Evolutionary conservation across 2,113 vertebrate genomes (phyloP).

Genomic region (Daboia siamensis): DNA sequence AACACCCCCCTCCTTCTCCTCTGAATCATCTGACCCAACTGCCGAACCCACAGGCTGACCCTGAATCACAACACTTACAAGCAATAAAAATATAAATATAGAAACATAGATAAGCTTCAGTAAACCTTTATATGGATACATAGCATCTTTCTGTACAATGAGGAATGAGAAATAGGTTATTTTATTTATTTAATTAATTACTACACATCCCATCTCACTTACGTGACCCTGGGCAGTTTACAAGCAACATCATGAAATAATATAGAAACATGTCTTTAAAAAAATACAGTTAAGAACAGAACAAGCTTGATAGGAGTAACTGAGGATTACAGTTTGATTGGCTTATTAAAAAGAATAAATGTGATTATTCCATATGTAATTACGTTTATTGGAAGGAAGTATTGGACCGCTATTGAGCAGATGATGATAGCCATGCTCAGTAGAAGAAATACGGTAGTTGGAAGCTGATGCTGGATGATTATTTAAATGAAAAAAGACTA

Average conservation of each 20-base stretch:
- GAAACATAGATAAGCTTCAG: not conserved
- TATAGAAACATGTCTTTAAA: not conserved
- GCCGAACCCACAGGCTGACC: no score
- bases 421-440: not conserved
- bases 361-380: not conserved
- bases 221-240: not conserved
- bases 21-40: no score
- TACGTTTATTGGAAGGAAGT: not conserved
- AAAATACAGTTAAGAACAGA: not conserved
- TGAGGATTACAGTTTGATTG: not conserved
- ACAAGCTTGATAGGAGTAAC: not conserved
- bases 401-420: not conserved
- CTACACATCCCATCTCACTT: not conserved
- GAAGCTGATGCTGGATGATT: not conserved
- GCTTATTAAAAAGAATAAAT: not conserved
- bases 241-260: not conserved
- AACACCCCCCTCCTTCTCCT: no score
- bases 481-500: not conserved
- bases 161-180: not conserved
- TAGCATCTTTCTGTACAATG: not conserved
- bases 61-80: no score
- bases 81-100: no score
- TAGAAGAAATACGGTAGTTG: not conserved
- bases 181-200: rapidly evolving
- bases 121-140: not conserved